A percentile compares a stretch with the other conserved stretches of the same genome.
These are phyloP conservation scores for Alaudala cheleensis DNA, from an alignment of 2,113 vertebrate species.

Conservation along the genomic window DNA sequence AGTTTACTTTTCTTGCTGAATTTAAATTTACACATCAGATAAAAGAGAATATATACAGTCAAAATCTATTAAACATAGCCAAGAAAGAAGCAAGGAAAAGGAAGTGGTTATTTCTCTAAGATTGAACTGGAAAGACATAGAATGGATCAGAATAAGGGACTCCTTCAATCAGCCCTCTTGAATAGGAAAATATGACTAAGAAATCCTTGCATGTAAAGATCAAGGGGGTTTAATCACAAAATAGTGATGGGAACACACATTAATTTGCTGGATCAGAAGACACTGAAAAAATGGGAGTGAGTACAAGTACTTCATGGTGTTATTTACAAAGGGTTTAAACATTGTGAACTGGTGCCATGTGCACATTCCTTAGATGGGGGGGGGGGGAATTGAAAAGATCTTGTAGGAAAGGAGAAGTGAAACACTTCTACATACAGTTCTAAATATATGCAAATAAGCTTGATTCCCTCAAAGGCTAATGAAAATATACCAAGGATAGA, in stretches of 20 bases:
- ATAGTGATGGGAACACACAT: not conserved
- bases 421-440: not conserved
- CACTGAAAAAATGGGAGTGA: not conserved
- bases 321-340: not conserved
- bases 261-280: slow-evolving; percentile 13
- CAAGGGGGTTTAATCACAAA: not conserved
- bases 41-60: not conserved
- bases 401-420: slow-evolving; percentile 12
- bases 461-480: not conserved
- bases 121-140: not conserved
- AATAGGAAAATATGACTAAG: not conserved
- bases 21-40: not conserved
- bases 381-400: slow-evolving; percentile 23
- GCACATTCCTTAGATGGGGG: not conserved
- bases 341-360: slow-evolving; percentile 14
- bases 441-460: not conserved
- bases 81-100: not conserved
- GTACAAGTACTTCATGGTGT: not conserved
- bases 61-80: slow-evolving; percentile 1
- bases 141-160: not conserved
- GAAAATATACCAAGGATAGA: slow-evolving; percentile 14
- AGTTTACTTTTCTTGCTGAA: not conserved
- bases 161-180: not conserved
- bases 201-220: not conserved
- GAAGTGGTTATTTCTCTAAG: not conserved